A percentile compares a stretch with the other conserved stretches of the same genome.
phyloP scores from a whole-genome alignment of 2,888 invertebrate species.

The Azorinus chamasolen region DNA sequence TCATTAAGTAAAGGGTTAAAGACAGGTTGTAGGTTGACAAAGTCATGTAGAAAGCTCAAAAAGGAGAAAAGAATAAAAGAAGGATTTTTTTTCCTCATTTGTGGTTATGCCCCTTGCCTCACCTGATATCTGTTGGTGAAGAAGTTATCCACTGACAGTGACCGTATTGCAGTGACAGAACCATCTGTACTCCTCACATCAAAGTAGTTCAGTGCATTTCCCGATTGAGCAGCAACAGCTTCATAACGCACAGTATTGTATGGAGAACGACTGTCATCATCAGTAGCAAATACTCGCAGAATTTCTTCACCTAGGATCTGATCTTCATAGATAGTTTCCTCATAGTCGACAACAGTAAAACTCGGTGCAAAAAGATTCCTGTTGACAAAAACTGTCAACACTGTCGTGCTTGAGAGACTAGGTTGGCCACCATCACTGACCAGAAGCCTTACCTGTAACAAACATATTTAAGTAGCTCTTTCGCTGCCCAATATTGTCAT shows the following conservation, averaged over 20 bases:
- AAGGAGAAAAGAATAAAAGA: no score
- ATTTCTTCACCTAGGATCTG: slow-evolving; percentile 72
- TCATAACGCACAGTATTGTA: slow-evolving; percentile 77
- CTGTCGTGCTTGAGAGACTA: slow-evolving; percentile 70
- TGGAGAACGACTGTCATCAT: slow-evolving; percentile 75
- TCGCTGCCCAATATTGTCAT: no score
- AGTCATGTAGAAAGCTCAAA: no score
- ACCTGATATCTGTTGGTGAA: slow-evolving; percentile 60
- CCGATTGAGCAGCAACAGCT: slow-evolving; percentile 67
- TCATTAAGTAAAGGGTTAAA: no score
- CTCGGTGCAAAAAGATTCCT: slow-evolving; percentile 71
- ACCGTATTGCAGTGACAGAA: slow-evolving; percentile 70
- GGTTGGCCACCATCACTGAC: slow-evolving; percentile 81
- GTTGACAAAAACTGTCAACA: slow-evolving; percentile 70
- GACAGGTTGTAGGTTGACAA: no score
- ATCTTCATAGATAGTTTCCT: slow-evolving; percentile 75
- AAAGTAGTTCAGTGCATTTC: slow-evolving; percentile 75
- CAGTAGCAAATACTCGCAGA: slow-evolving; percentile 70
- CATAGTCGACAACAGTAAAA: slow-evolving; percentile 64
- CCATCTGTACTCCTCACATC: slow-evolving; percentile 73
- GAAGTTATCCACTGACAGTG: slow-evolving; percentile 67
- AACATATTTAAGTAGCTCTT: background rate
- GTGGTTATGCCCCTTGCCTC: no score
- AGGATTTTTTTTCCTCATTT: no score
- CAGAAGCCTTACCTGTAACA: slow-evolving; percentile 73